Conservation (phyloP, 2,797 vertebrate genomes). For the Alosa sapidissima region DNA sequence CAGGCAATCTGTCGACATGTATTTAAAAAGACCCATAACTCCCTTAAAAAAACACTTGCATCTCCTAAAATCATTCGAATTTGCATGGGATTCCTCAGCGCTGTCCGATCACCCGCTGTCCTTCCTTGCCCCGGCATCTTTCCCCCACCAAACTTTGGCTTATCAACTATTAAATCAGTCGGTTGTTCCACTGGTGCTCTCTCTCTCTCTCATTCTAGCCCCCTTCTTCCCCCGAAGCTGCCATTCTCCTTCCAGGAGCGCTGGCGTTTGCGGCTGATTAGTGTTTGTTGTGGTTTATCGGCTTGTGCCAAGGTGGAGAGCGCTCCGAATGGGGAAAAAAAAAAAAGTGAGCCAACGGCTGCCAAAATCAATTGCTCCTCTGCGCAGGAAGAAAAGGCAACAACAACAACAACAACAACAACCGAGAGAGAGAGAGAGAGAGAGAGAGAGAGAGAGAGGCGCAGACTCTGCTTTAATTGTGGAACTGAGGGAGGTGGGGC, state of each 20-base stretch:
- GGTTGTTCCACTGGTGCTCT: conserved; percentile 49
- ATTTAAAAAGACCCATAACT: background rate
- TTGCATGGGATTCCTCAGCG: background rate
- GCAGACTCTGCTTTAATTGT: conserved; percentile 38
- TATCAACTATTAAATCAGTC: conserved; percentile 62
- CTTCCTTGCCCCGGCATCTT: conserved; percentile 43
- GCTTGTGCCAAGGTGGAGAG: conserved; percentile 38
- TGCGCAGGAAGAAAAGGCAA: background rate
- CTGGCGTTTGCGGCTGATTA: conserved; percentile 48
- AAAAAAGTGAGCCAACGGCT: conserved; percentile 24
- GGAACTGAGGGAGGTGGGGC: background rate
- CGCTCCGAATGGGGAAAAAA: conserved; percentile 23
- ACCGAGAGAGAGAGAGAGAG: background rate
- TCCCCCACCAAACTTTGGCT: conserved; percentile 32
- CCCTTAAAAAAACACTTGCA: background rate
- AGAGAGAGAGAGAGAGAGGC: background rate
- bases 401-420: background rate
- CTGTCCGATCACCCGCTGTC: conserved; percentile 33
- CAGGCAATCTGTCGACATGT: background rate
- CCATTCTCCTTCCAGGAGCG: conserved; percentile 51
- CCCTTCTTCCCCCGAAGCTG: conserved; percentile 40
- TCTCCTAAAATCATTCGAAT: background rate
- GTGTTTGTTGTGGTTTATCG: conserved; percentile 53
- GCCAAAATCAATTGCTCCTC: conserved; percentile 43
- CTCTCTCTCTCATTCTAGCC: background rate